phyloP scores from a whole-genome alignment of 2,797 vertebrate species.

The Sphenodon punctatus region DNA sequence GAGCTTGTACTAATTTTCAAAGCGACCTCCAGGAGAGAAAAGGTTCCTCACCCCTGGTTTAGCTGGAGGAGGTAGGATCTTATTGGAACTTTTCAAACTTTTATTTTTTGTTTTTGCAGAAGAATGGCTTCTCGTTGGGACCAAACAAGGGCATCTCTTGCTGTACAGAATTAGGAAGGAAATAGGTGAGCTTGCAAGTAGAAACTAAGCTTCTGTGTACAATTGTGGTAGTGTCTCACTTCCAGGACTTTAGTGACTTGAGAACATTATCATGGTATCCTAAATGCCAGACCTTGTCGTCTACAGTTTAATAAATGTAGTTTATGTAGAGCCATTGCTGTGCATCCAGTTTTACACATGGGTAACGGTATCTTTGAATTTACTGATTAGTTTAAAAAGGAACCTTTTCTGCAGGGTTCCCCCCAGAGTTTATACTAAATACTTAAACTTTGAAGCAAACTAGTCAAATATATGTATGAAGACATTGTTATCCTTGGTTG shows the following conservation, averaged over 20 bases:
- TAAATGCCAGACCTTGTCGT: neutral
- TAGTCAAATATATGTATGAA: neutral
- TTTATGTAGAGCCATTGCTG: neutral
- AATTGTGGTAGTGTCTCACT: neutral
- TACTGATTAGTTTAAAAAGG: neutral
- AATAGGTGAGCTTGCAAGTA: slow-evolving; percentile 75
- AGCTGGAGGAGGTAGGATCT: neutral
- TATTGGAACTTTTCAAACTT: neutral
- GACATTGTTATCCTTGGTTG: rapidly evolving
- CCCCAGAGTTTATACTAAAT: neutral
- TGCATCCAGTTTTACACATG: neutral
- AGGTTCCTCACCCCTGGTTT: too few relatives aligned
- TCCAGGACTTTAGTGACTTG: neutral
- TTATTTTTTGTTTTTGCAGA: slow-evolving; percentile 77
- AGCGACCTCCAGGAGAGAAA: too few relatives aligned
- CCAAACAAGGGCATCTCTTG: slow-evolving; percentile 96
- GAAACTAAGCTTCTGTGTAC: neutral
- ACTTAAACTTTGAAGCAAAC: neutral
- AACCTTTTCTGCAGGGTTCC: neutral
- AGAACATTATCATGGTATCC: neutral
- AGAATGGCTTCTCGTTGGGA: slow-evolving; percentile 97
- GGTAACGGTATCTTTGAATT: neutral
- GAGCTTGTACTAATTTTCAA: too few relatives aligned
- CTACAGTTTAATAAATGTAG: neutral
- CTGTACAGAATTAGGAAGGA: slow-evolving; percentile 96